A percentile compares a stretch with the other conserved stretches of the same genome.
These are phyloP conservation scores for Panulirus ornatus DNA, from an alignment of 1,140 invertebrate species.

Conservation along the genomic window DNA sequence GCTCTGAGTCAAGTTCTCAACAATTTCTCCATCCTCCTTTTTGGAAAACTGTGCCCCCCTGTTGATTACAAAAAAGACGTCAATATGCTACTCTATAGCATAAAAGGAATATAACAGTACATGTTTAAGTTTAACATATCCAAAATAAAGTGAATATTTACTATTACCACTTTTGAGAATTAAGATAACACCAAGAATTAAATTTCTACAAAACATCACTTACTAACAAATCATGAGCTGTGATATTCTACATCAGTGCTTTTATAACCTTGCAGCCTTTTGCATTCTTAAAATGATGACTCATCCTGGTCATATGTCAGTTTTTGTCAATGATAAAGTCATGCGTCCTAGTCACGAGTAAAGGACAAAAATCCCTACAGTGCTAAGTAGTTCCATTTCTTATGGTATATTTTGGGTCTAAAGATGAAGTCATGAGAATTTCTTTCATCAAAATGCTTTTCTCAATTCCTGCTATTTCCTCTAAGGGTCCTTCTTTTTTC, in stretches of 20 bases:
- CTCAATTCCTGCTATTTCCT: no score
- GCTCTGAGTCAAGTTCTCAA: slow-evolving; percentile 50
- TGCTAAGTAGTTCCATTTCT: not conserved
- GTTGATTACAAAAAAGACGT: not conserved
- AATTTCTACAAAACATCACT: no score
- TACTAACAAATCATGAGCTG: no score
- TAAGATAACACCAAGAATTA: no score
- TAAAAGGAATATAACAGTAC: not conserved
- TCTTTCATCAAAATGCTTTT: not conserved
- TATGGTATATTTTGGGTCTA: not conserved
- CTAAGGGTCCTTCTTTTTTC: no score
- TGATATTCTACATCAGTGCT: no score
- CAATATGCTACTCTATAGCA: not conserved
- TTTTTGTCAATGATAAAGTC: not conserved
- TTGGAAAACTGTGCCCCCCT: slow-evolving; percentile 53
- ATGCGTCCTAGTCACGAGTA: not conserved
- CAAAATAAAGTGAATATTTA: no score
- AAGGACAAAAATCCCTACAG: not conserved
- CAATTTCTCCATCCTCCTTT: slow-evolving; percentile 56
- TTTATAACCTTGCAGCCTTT: no score
- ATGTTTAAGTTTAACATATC: not conserved
- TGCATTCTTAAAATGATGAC: no score
- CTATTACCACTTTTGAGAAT: no score
- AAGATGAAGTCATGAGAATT: not conserved
- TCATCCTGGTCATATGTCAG: no score